Evolutionary conservation across 2,888 invertebrate genomes (phyloP), one percentile per base, ranked within the genome.

Genomic region (Apamea sordens): DNA sequence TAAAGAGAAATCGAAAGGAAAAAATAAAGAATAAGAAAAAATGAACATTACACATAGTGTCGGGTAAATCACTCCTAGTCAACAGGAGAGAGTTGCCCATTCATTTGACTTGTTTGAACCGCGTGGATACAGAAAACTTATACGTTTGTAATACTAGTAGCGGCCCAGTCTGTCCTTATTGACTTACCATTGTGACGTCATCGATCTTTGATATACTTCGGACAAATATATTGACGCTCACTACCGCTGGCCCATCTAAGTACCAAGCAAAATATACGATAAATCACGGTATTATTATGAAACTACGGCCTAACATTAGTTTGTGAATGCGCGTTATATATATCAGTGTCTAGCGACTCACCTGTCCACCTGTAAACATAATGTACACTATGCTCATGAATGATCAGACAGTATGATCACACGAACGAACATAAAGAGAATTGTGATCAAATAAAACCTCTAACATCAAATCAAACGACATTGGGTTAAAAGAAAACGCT

Each of bases 141-240:
- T 92, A 94, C 92, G 91, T 89, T 82, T 91, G 92, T 92, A 93
- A 94, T 91, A 92, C 94, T 95, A 96, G 91, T 92, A 92, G 93
- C 94, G 94, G 94, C 93, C 94, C 94, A 93, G 95, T 93, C 93
- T 92, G 93, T 92, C 93, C 92, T 92, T 90, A 92, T 92, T 94
- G 96, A 99, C 99, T 99, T 98, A 99, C 99, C 99, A 99, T 99
- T 94, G 99, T 99, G 97, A 99, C 99, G 98, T 99, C 99, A 98
- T 99, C 99, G 97, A 99, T 99, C 98, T 99, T 99, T 97, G 99
- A 99, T 98, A 99, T 99, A 98, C 99, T 99, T 98, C 99, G 98
- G 97, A 99, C 98, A 98, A 99, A 99, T 97, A 99, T 99, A 98
- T 99, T 99, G 98, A 99, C 99, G 97, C 98, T 98, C 97, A 99